Evolutionary conservation across 2,797 vertebrate species (phyloP).

Genomic region (Sebastes cheni): DNA sequence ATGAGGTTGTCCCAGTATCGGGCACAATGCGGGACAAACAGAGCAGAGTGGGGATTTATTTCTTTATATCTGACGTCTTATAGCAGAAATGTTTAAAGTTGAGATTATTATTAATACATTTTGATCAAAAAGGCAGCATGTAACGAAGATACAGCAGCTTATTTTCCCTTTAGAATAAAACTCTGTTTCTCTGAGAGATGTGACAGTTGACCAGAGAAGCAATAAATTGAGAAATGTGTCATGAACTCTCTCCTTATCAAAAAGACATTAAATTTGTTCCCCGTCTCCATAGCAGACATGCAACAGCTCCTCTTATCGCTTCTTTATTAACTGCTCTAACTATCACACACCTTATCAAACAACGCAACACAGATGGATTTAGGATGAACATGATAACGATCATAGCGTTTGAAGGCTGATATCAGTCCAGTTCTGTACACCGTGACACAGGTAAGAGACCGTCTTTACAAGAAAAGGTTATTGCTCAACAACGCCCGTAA

Average conservation of each 20-base stretch:
- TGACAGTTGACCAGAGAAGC: conserved; percentile 35
- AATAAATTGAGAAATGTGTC: conserved; percentile 52
- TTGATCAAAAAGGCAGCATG: background rate
- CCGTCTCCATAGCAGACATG: conserved; percentile 51
- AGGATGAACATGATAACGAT: conserved; percentile 35
- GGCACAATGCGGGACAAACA: conserved; percentile 15
- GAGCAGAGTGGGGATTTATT: background rate
- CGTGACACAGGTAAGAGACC: background rate
- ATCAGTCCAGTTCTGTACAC: background rate
- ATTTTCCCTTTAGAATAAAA: background rate
- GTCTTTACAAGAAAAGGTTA: conserved; percentile 16
- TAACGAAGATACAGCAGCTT: background rate
- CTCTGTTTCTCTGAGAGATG: background rate
- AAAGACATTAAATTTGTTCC: conserved; percentile 43
- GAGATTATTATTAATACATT: background rate
- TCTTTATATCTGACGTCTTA: background rate
- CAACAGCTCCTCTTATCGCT: conserved; percentile 58
- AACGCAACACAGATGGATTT: conserved; percentile 26
- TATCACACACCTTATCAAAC: conserved; percentile 53
- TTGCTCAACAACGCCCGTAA: conserved; percentile 46
- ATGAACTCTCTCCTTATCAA: conserved; percentile 66
- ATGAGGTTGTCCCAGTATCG: conserved; percentile 12
- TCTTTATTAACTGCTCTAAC: conserved; percentile 65
- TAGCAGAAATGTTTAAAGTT: background rate
- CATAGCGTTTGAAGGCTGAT: conserved; percentile 16